Percentiles rank a stretch among this genome's conserved stretches.
Evolutionary conservation across 1,140 invertebrate species (phyloP).

Genomic region (Hypothenemus hampei): DNA sequence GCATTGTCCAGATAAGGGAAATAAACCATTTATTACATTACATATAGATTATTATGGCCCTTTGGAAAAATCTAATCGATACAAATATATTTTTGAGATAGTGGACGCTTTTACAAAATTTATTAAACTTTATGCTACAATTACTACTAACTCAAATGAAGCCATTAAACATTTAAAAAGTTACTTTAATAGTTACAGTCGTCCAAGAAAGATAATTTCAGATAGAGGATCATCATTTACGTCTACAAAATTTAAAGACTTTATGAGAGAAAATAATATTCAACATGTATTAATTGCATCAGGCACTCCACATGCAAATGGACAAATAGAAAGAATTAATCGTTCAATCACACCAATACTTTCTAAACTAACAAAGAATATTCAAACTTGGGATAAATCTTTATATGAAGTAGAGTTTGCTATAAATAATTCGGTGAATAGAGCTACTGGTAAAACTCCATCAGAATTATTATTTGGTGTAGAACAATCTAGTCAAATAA

Average conservation of each 20-base stretch:
- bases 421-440: not conserved
- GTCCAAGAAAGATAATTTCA: conserved; percentile 31
- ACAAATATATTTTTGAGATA: conserved; percentile 17
- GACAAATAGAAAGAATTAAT: conserved; percentile 30
- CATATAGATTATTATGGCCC: conserved; percentile 32
- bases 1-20: conserved; percentile 17
- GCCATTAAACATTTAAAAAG: conserved; percentile 3
- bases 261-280: conserved; percentile 9
- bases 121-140: conserved; percentile 25
- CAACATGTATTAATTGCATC: conserved; percentile 32
- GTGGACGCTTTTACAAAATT: conserved; percentile 13
- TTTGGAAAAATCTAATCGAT: conserved; percentile 20
- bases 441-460: not conserved
- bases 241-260: conserved; percentile 11
- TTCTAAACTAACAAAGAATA: conserved; percentile 1
- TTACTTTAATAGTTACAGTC: conserved; percentile 28
- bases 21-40: conserved; percentile 23
- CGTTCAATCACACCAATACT: not conserved
- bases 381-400: not conserved
- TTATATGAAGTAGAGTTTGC: not conserved
- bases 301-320: conserved; percentile 35
- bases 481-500: not conserved
- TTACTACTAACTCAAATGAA: conserved; percentile 9
- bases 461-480: not conserved
- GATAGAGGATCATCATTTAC: conserved; percentile 36